Percentiles rank a stretch among this genome's conserved stretches.
Conservation (phyloP, 2,113 vertebrate genomes). For the Ursus arctos region DNA sequence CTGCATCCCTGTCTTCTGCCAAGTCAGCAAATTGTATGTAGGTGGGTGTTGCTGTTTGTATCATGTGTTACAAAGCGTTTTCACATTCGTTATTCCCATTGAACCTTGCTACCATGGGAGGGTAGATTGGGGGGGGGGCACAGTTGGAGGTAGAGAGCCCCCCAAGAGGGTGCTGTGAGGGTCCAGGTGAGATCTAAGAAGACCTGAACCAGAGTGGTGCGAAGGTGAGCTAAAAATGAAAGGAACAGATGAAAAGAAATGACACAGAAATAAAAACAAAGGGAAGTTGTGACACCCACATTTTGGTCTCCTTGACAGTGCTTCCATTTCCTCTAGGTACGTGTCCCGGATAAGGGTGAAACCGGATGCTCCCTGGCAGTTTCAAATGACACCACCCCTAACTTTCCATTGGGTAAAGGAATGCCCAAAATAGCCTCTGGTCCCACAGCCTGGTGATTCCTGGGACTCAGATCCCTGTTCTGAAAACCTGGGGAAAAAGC, state of each 20-base stretch:
- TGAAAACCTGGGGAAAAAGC: conserved; percentile 71
- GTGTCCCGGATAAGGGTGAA: conserved; percentile 75
- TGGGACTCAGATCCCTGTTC: conserved; percentile 69
- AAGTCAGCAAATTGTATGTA: not conserved
- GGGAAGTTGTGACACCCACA: conserved; percentile 25
- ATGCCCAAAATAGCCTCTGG: conserved; percentile 70
- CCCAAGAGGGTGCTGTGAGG: not conserved
- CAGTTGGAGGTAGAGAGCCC: not conserved
- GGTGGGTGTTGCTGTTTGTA: not conserved
- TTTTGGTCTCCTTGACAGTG: conserved; percentile 63
- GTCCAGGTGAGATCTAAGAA: not conserved
- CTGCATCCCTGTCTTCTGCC: not conserved
- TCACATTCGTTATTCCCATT: not conserved
- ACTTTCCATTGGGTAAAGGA: conserved; percentile 75
- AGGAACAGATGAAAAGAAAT: not conserved
- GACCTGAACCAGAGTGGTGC: not conserved
- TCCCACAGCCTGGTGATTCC: conserved; percentile 23
- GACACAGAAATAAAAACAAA: conserved; percentile 68
- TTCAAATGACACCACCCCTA: conserved; percentile 73
- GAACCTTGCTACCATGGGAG: not conserved
- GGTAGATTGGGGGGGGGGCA: not conserved
- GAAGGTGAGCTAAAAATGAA: conserved; percentile 11
- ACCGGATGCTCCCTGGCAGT: conserved; percentile 64
- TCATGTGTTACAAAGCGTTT: not conserved
- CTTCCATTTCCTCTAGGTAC: conserved; percentile 70